Evolutionary conservation across 2,797 vertebrate genomes (phyloP), one percentile per base, ranked within the genome.

Genomic region (Alosa sapidissima): DNA sequence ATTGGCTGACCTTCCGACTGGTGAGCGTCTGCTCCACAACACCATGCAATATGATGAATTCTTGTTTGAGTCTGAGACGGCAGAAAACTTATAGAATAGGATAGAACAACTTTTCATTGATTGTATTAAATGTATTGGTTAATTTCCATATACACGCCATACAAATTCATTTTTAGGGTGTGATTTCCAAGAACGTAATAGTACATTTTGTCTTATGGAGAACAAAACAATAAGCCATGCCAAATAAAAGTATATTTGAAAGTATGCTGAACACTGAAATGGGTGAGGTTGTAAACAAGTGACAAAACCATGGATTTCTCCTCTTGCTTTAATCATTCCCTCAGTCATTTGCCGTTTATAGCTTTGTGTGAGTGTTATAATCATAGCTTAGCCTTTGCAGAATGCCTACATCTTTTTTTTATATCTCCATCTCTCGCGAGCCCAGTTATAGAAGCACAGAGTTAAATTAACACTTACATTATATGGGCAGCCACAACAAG

Each of bases 1-100:
- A 96, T 88, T 96, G 96, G 95, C 91, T 96, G 83, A 83, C 91
- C n/a, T 96, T 95, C 89, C 94, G 96, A 89, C 92, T 94, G 87
- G 96, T 96, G 88, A 93, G 91, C 41, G 9, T 10, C 60, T 2
- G 2, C 33, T 72, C 13, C 49, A 11, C 5, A 75, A 78, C 0
- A 45, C 19, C 28, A 28, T 1, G 28, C 28, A 28, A 28, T 28
- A 28, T 28, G 28, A 28, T 28, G 3, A 5, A 36, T 36, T 36
- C 36, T 47, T 45, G 5, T 47, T 19, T 62, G 58, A 62, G 6
- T 47, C 72, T 19, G 28, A 47, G 33, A 75, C 36, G 47, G 16
- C 72, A 78, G 36, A 78, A 78, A 6, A 75, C 11, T 75, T 45
- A 78, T 21, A 47, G 72, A 21, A 5, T 1, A 36, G 5, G 10